Evolutionary conservation across 2,113 vertebrate species (phyloP), one percentile per base, ranked within the genome.

Genomic region (Tapirus terrestris): DNA sequence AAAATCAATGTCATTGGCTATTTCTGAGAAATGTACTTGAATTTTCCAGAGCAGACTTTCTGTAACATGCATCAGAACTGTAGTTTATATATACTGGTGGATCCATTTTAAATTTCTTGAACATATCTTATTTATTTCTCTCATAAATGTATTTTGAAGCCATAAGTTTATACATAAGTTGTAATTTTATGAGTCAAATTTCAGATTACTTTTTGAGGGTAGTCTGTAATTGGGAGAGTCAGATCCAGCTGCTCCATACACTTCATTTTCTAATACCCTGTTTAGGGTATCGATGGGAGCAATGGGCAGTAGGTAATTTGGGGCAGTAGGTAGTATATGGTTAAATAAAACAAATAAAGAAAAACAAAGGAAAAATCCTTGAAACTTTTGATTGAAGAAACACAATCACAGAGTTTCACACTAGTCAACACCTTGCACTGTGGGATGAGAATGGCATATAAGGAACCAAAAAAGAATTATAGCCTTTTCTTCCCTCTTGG

Each of bases 371-470:
- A 92, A 91, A 80, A 89, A 45, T 14, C 20, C n/a, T 84, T 73
- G 33, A n/a, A 67, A 72, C 6, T 63, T 92, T 60, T 23, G 6
- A 89, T 6, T 60, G n/a, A 80, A 89, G 67, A 97, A 95, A 92
- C 68, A 56, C 8, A 96, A 53, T 53, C 92, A 77, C 31, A 93
- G 36, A 89, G 6, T 82, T 91, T 97, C 82, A 91, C 60, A 81
- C 58, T 91, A 95, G 58, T 95, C 81, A 88, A 87, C 45, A 95
- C 45, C 67, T 92, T 93, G 53, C n/a, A 89, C 45, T 91, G 48
- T 79, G 60, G 14, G 58, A 61, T 79, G 39, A 94, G 70, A 95
- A 67, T 33, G 29, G 17, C 20, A 76, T 93, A 60, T 73, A 67
- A 82, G 8, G 60, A 81, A 81, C 31, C 76, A 81, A 27, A 91